Evolutionary conservation across 2,888 invertebrate species (phyloP), one percentile per base, ranked within the genome.

Genomic region (Sisyra nigra): DNA sequence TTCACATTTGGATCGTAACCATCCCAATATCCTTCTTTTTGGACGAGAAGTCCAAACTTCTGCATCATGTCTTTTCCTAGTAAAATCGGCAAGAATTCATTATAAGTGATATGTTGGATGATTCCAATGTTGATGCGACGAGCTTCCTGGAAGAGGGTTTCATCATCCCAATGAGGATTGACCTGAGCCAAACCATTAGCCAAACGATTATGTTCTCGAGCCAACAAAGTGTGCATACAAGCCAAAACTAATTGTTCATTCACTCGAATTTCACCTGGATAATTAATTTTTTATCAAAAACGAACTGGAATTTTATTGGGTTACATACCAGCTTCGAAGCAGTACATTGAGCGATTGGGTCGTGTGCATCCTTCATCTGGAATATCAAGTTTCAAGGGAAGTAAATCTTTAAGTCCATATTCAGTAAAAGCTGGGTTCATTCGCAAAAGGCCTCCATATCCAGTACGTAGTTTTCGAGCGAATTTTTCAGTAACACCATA

Each of bases 161-260:
- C 92, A 54, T 92, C 92, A 55, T 89, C 86, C 92, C 91, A 92
- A 58, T 87, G 88, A 1, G 87, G 87, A 64, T 93, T 92, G 4
- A 92, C 73, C 40, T 74, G 73, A 0, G 79, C 73, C 32, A 94
- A 62, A 5, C 67, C 79, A 41, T 71, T 74, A 1, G 92, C 91
- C 1, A 88, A 63, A 46, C 87, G 70, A 63, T 94, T 94, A 61
- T 94, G 93, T 57, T 93, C 88, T 45, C 91, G 69, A 1, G 91
- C 86, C 81, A 88, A 79, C 30, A 91, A 61, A 0, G 89, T 89
- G 58, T 92, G 91, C 86, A 91, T 88, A 50, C 87, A 87, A 0
- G 91, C 81, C 42, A 92, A 64, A 0, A 89, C 84, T 49, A 91
- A 64, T 56, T 92, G 91, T 59, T 92, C 91, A 60, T 92, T 92